A percentile compares a stretch with the other conserved stretches of the same genome.
Conservation (phyloP, 2,888 invertebrate genomes). For the Dioctria rufipes region DNA sequence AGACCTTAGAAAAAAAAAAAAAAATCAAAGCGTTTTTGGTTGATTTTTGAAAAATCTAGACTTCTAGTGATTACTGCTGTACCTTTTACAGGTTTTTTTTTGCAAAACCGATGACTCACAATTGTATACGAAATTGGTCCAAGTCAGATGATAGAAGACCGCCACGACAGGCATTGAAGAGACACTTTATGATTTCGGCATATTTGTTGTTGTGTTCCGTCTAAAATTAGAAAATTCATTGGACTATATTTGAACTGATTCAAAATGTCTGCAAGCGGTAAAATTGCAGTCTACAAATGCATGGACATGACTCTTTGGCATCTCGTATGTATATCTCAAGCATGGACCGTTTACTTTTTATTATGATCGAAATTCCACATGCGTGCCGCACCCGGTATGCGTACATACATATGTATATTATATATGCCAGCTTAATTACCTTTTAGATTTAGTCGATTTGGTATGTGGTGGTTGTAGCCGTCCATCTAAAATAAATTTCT, state of each 20-base stretch:
- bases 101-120: too few relatives aligned
- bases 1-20: too few relatives aligned
- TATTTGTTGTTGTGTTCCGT: not conserved
- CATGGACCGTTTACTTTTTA: slow-evolving; percentile 28
- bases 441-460: not conserved
- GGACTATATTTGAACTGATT: not conserved
- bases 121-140: too few relatives aligned
- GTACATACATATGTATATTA: not conserved
- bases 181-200: not conserved
- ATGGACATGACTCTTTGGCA: slow-evolving; percentile 22
- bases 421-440: slow-evolving; percentile 25
- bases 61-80: too few relatives aligned
- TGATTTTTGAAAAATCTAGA: too few relatives aligned
- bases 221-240: slow-evolving; percentile 12
- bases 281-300: not conserved
- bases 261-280: not conserved
- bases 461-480: not conserved
- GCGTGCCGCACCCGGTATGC: not conserved
- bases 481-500: not conserved
- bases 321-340: not conserved
- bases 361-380: slow-evolving; percentile 33
- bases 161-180: too few relatives aligned
- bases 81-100: too few relatives aligned
- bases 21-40: too few relatives aligned
- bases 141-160: too few relatives aligned